phyloP scores from a whole-genome alignment of 2,113 vertebrate species.

The Poeciliopsis retropinna region DNA sequence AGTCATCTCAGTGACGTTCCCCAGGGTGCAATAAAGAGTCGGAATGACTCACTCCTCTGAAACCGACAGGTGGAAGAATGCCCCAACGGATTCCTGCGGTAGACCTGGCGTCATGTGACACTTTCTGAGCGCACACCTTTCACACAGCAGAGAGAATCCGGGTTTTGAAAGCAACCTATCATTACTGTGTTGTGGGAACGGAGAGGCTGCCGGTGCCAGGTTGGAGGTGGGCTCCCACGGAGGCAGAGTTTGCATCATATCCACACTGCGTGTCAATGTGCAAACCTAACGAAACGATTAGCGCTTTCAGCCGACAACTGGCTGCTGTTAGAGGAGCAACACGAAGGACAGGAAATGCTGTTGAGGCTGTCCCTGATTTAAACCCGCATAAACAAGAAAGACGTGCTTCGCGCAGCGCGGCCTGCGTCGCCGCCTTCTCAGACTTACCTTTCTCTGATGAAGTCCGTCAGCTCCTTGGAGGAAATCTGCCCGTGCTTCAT shows the following conservation, averaged over 20 bases:
- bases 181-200: slow-evolving; percentile 22
- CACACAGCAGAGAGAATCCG: slow-evolving; percentile 8
- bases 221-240: neutral
- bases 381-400: neutral
- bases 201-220: slow-evolving; percentile 11
- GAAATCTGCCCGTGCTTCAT: slow-evolving; percentile 98
- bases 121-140: slow-evolving; percentile 27
- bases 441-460: slow-evolving; percentile 95
- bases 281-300: too few relatives aligned
- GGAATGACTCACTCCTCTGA: neutral
- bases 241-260: neutral
- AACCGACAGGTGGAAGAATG: slow-evolving; percentile 9
- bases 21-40: neutral
- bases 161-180: slow-evolving; percentile 18
- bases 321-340: too few relatives aligned
- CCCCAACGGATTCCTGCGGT: slow-evolving; percentile 18
- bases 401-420: neutral
- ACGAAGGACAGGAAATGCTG: too few relatives aligned
- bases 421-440: too few relatives aligned
- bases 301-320: too few relatives aligned
- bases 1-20: neutral
- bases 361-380: too few relatives aligned
- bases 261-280: neutral
- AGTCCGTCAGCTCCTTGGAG: slow-evolving; percentile 96
- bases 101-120: slow-evolving; percentile 16